Evolutionary conservation across 1,140 invertebrate genomes (phyloP), one percentile per base, ranked within the genome.

Genomic region (Episyrphus balteatus): DNA sequence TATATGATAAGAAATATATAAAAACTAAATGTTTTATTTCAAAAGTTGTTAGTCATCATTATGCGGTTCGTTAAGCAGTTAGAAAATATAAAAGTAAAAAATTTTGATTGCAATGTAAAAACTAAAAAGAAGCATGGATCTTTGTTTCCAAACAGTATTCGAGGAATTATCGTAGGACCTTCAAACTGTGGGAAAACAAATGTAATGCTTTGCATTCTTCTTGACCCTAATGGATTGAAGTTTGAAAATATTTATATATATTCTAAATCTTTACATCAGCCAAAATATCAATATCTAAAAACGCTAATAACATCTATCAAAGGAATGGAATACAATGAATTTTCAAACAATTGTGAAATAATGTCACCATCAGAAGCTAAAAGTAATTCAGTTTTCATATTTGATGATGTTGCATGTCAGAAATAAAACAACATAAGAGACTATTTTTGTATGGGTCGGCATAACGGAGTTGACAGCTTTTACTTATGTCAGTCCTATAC

Each of bases 221-320:
- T 48, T 44, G 18, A 51, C 46, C 51, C 51, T n/a, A 61, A 66
- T 50, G 66, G 64, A n/a, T 46, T 65, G 43, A 48, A 49, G 44
- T 66, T 66, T 53, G 48, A 68, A 59, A 69, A 70, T 52, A 44
- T 69, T 34, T 70, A 69, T 48, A 18, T 70, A 3, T 69, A 65
- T 53, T 64, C 61, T 33, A 70, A 69, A 53, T 63, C 59, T 2
- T 50, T 66, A 31, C 48, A 61, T 52, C 62, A 68, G 52, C 50
- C 60, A 12, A 67, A 67, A 53, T 68, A 66, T 48, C 42, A 48
- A 40, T 61, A 54, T 54, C 50, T 67, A 34, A 40, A 52, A 47
- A 44, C 48, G 44, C 32, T 66, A 40, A 40, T 67, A 34, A 34
- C 59, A 47, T 44, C 48, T 18, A 46, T 66, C 15, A 47, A 53